Evolutionary conservation across 2,888 invertebrate species (phyloP).

Genomic region (Xanthia icteritia): DNA sequence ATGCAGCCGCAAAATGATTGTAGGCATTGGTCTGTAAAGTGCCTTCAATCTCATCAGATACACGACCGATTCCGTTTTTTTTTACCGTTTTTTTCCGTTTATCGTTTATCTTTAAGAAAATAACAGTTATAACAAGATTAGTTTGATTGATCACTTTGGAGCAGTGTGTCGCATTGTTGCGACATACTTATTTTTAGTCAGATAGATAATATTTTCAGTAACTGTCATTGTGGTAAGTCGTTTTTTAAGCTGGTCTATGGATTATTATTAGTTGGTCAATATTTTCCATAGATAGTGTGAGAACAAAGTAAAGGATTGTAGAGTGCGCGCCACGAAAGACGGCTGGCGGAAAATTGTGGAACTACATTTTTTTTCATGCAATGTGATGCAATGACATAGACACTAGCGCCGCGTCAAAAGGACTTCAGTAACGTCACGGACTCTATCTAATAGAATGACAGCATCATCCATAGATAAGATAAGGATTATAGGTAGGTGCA

Average conservation of each 20-base stretch:
- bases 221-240: neutral
- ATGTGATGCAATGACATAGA: too few relatives aligned
- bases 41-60: neutral
- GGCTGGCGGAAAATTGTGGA: too few relatives aligned
- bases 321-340: too few relatives aligned
- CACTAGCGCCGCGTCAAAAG: too few relatives aligned
- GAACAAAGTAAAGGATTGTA: neutral
- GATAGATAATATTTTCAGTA: neutral
- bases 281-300: neutral
- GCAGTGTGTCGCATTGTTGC: constrained; percentile 15
- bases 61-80: too few relatives aligned
- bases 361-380: too few relatives aligned
- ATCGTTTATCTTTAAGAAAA: too few relatives aligned
- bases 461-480: neutral
- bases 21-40: neutral
- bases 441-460: neutral
- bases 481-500: neutral
- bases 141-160: constrained; percentile 32
- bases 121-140: constrained; percentile 24
- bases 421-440: too few relatives aligned
- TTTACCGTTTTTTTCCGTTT: too few relatives aligned
- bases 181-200: constrained; percentile 35
- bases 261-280: neutral
- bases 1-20: neutral
- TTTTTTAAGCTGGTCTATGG: neutral